These are phyloP conservation scores for Egretta garzetta DNA, from an alignment of 2,113 vertebrate species.

Conservation along the genomic window DNA sequence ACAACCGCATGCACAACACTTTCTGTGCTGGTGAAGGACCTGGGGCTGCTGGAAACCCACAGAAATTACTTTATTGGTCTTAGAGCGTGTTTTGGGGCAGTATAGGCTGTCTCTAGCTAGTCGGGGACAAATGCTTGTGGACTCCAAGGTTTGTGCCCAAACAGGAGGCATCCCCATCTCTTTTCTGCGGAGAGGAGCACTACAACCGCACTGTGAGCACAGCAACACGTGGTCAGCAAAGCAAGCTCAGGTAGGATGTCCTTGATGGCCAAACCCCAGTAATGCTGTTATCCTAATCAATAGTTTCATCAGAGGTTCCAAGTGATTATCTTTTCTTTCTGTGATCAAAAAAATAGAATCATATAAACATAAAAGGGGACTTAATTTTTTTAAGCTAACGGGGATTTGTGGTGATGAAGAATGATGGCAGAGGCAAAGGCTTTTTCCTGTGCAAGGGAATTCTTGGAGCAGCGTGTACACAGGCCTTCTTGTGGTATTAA, in stretches of 20 bases:
- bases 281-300: neutral
- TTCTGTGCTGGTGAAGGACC: neutral
- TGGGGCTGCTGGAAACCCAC: neutral
- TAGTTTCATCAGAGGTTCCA: neutral
- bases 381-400: neutral
- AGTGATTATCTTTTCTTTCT: neutral
- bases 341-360: neutral
- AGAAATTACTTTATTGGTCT: neutral
- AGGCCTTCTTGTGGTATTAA: slow-evolving; percentile 67
- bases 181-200: neutral
- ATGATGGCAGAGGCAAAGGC: neutral
- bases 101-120: neutral
- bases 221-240: fast-evolving
- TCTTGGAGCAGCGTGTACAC: slow-evolving; percentile 68
- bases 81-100: neutral
- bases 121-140: neutral
- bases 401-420: slow-evolving; percentile 6
- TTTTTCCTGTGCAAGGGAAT: slow-evolving; percentile 56
- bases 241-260: neutral
- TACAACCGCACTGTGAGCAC: neutral
- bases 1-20: neutral
- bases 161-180: neutral
- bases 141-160: neutral
- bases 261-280: neutral
- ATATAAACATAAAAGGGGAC: neutral